phyloP scores from a whole-genome alignment of 2,888 invertebrate species.

The Patella depressa region DNA sequence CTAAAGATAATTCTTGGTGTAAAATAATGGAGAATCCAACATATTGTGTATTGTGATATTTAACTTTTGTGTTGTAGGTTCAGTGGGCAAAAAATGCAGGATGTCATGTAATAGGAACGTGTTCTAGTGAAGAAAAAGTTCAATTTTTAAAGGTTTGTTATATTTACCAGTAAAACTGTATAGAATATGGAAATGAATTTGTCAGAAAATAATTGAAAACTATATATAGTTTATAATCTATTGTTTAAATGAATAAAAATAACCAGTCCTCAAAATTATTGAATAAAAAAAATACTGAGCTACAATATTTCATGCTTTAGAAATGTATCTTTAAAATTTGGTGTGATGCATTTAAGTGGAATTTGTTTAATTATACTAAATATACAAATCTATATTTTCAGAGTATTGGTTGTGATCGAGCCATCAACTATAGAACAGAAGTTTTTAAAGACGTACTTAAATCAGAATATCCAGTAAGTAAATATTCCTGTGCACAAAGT shows the following conservation, averaged over 20 bases:
- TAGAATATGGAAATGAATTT: constrained; percentile 58
- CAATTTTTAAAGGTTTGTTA: constrained; percentile 59
- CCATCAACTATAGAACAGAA: constrained; percentile 68
- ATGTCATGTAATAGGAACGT: constrained; percentile 68
- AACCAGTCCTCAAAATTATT: too few species aligned
- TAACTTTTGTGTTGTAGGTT: constrained; percentile 45
- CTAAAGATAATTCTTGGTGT: too few species aligned
- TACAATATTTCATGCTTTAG: background rate
- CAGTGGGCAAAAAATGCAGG: constrained; percentile 65
- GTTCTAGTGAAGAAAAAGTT: constrained; percentile 66
- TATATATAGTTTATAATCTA: too few species aligned
- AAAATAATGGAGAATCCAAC: too few species aligned
- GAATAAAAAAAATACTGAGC: too few species aligned
- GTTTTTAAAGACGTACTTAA: constrained; percentile 60
- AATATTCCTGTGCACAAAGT: too few species aligned
- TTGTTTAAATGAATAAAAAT: too few species aligned
- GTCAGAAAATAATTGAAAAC: constrained; percentile 42
- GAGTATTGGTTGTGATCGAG: constrained; percentile 65
- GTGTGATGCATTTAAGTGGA: background rate
- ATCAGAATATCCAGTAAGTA: constrained; percentile 63
- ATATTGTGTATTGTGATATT: background rate
- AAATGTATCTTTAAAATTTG: background rate
- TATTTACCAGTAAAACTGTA: background rate
- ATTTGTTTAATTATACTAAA: background rate
- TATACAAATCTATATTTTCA: constrained; percentile 25